These are phyloP conservation scores for Drosophila takahashii DNA, from an alignment of 1,140 invertebrate genomes.

Conservation along the genomic window DNA sequence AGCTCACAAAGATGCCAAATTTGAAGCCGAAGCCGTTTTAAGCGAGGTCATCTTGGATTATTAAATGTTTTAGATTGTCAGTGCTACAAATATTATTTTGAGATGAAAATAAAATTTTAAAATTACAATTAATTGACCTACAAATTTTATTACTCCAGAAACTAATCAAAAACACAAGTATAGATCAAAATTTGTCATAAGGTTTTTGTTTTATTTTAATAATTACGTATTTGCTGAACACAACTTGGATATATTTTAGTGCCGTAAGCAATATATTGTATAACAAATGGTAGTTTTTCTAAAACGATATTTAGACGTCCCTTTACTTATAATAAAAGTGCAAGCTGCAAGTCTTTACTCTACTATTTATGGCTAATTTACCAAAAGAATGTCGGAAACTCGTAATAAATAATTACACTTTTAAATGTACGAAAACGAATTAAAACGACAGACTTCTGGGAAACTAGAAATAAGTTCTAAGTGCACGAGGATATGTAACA, in stretches of 20 bases:
- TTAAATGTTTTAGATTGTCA: neutral
- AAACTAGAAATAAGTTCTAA: neutral
- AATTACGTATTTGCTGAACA: constrained; percentile 31
- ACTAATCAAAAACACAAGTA: neutral
- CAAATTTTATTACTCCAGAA: no score
- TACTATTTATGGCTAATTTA: constrained; percentile 5
- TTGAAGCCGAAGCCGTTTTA: constrained; percentile 12
- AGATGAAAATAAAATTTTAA: neutral
- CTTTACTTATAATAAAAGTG: constrained; percentile 18
- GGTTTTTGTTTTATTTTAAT: constrained; percentile 9
- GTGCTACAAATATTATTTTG: neutral
- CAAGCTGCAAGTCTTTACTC: constrained; percentile 34
- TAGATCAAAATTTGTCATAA: neutral
- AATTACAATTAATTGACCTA: neutral
- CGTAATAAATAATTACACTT: neutral
- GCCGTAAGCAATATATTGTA: constrained; percentile 6
- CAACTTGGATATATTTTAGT: constrained; percentile 14
- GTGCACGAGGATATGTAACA: constrained; percentile 30
- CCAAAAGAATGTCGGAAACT: neutral
- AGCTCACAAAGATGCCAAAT: constrained; percentile 27
- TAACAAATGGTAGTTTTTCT: constrained; percentile 1
- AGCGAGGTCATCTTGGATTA: neutral
- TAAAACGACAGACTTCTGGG: neutral
- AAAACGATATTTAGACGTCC: neutral
- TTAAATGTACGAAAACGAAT: no score